A percentile compares a stretch with the other conserved stretches of the same genome.
These are phyloP conservation scores for Tachycineta bicolor DNA, from an alignment of 2,113 vertebrate species.

Conservation along the genomic window DNA sequence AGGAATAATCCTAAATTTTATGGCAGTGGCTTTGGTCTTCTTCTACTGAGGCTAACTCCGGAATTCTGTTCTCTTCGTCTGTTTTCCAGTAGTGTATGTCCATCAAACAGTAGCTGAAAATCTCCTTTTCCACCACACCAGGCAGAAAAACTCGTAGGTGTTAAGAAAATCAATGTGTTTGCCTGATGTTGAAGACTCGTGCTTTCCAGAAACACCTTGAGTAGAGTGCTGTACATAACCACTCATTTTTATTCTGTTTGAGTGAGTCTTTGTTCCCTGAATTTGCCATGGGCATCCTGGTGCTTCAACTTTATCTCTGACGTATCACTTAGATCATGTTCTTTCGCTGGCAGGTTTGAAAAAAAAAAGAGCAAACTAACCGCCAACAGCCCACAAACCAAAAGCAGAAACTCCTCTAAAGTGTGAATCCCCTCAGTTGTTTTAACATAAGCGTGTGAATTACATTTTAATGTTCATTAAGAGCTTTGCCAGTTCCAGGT, in stretches of 20 bases:
- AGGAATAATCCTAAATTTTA: background rate
- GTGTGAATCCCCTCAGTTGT: background rate
- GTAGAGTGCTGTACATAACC: background rate
- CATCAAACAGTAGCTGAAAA: background rate
- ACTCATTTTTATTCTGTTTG: background rate
- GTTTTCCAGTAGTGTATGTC: background rate
- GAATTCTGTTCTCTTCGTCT: background rate
- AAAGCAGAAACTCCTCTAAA: background rate
- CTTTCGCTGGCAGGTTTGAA: background rate
- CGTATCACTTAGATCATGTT: background rate
- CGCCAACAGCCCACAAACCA: background rate
- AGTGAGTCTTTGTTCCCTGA: constrained; percentile 25
- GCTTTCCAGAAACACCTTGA: constrained; percentile 18
- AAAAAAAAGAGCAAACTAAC: background rate
- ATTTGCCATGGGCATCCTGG: constrained; percentile 30
- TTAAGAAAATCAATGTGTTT: background rate
- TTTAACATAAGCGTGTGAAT: background rate
- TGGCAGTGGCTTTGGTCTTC: background rate
- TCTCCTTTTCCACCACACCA: background rate
- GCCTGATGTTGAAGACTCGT: background rate
- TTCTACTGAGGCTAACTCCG: background rate
- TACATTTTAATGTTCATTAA: background rate
- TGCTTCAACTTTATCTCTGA: constrained; percentile 43
- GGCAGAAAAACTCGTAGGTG: background rate
- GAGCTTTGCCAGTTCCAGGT: background rate